phyloP scores from a whole-genome alignment of 2,888 invertebrate species.

The Hydriomena furcata region DNA sequence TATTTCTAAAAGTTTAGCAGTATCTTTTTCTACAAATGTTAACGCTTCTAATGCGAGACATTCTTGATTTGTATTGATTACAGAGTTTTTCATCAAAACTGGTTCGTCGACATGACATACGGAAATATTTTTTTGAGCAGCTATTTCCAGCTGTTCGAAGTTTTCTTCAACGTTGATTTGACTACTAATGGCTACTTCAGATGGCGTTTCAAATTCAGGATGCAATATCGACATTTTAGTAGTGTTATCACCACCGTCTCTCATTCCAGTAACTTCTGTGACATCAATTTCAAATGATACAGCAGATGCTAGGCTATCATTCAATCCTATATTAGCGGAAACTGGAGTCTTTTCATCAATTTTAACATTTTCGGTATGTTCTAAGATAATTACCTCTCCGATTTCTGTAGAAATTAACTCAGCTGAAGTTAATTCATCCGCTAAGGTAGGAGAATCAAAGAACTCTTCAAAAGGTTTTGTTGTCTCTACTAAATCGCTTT shows the following conservation, averaged over 20 bases:
- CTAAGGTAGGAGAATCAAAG: conserved; percentile 19
- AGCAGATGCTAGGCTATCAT: conserved; percentile 3
- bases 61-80: not conserved
- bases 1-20: not conserved
- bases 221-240: not conserved
- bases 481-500: conserved; percentile 5
- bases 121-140: not conserved
- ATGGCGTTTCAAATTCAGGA: not conserved
- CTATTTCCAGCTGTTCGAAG: not conserved
- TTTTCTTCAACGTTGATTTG: not conserved
- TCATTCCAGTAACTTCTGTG: not conserved
- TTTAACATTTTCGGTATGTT: conserved; percentile 7
- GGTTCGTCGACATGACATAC: not conserved
- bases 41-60: not conserved
- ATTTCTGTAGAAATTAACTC: conserved; percentile 13
- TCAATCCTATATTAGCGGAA: not conserved
- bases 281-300: not conserved
- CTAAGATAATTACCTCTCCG: conserved; percentile 10
- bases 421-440: conserved; percentile 6
- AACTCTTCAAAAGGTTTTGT: conserved; percentile 17
- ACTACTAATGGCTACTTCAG: not conserved
- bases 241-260: not conserved
- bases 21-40: not conserved
- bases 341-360: not conserved
- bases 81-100: not conserved